These are phyloP conservation scores for Merluccius polli DNA, from an alignment of 2,797 vertebrate genomes.

Conservation along the genomic window DNA sequence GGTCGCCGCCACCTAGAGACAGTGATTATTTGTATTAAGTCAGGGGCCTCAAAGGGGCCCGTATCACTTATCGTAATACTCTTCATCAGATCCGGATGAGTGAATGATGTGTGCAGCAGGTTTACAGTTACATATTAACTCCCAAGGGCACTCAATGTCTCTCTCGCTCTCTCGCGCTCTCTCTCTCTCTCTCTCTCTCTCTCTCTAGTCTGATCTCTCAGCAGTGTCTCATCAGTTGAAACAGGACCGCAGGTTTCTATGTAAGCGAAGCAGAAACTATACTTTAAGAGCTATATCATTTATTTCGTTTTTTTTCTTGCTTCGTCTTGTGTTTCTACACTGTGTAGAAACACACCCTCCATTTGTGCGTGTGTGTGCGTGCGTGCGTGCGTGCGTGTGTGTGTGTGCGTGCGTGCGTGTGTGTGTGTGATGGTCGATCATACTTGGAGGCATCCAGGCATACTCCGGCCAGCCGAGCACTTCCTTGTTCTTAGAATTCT, in stretches of 20 bases:
- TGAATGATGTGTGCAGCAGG: background rate
- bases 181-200: background rate
- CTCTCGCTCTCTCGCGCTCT: background rate
- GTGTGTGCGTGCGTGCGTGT: background rate
- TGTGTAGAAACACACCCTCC: no score
- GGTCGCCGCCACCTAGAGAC: no score
- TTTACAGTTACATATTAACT: no score
- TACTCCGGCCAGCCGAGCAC: slow-evolving; percentile 92
- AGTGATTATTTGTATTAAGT: background rate
- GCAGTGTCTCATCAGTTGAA: slow-evolving; percentile 51
- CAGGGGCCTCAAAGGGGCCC: background rate
- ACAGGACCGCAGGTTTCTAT: slow-evolving; percentile 32
- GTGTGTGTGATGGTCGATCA: slow-evolving; percentile 2
- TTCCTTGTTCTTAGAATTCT: slow-evolving; percentile 81
- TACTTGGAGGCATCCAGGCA: slow-evolving; percentile 80
- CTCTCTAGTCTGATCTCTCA: background rate
- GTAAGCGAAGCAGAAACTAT: slow-evolving; percentile 22
- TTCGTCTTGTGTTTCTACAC: no score
- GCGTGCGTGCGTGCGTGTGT: background rate
- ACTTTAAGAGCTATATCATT: background rate
- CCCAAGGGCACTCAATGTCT: background rate
- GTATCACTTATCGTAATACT: background rate
- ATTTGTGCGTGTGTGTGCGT: background rate
- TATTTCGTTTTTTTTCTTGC: background rate
- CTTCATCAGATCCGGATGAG: background rate